These are phyloP conservation scores for Anguilla obscura DNA, from an alignment of 2,797 vertebrate genomes.

Conservation along the genomic window DNA sequence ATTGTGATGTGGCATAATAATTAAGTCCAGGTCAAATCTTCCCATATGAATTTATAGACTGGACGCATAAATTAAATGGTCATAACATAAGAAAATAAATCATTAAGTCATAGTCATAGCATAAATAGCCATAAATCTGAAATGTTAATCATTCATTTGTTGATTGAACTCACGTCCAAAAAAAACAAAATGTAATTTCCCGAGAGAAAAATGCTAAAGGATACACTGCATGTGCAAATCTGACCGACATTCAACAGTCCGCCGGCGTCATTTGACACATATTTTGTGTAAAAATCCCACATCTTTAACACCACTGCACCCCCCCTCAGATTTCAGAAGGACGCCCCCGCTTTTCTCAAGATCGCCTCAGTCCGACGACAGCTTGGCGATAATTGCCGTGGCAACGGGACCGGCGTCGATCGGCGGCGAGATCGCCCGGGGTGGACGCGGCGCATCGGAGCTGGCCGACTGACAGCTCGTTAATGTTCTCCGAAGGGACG, in stretches of 20 bases:
- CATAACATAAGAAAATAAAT: neutral
- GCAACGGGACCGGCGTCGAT: neutral
- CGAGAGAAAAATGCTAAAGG: neutral
- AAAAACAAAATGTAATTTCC: neutral
- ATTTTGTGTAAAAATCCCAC: neutral
- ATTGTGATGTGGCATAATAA: neutral
- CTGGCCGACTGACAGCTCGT: neutral
- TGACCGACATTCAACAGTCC: neutral
- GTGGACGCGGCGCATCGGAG: neutral
- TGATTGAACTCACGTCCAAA: neutral
- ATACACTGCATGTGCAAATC: neutral
- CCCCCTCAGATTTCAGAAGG: slow-evolving; percentile 18
- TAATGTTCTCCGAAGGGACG: slow-evolving; percentile 5
- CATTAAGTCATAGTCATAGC: neutral
- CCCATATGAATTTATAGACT: neutral
- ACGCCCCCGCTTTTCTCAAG: slow-evolving; percentile 23
- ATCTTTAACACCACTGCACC: neutral
- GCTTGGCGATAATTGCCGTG: slow-evolving; percentile 22
- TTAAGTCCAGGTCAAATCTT: neutral
- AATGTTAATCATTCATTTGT: neutral
- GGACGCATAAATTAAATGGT: neutral
- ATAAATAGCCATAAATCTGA: neutral
- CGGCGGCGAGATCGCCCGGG: neutral
- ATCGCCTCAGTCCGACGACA: slow-evolving; percentile 29
- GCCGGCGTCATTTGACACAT: neutral